Conservation (phyloP, 2,888 invertebrate species). For the Cloeon dipterum region DNA sequence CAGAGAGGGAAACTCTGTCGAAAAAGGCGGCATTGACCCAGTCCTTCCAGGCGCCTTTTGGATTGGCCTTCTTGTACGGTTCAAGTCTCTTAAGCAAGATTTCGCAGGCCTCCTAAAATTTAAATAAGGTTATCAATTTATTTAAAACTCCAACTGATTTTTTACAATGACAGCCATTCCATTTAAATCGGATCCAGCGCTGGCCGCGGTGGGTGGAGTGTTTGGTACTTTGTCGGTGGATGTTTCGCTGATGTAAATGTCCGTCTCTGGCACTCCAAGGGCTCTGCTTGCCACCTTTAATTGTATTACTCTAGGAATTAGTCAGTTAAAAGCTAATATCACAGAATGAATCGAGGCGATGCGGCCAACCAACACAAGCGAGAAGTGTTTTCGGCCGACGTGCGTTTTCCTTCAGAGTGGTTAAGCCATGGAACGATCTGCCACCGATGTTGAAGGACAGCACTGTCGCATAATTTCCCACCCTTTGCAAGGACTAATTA, state of each 20-base stretch:
- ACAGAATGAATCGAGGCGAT: not conserved
- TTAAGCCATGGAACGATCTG: too few species aligned
- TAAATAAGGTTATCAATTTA: not conserved
- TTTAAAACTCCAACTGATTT: not conserved
- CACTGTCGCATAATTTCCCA: too few species aligned
- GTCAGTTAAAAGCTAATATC: too few species aligned
- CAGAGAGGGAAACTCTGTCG: conserved; percentile 52
- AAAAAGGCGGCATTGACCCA: conserved; percentile 60
- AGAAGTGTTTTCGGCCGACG: too few species aligned
- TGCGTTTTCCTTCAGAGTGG: too few species aligned
- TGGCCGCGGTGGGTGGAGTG: conserved; percentile 73
- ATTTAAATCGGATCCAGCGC: conserved; percentile 70
- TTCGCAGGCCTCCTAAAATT: conserved; percentile 46
- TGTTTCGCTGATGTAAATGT: conserved; percentile 63
- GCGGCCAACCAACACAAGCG: too few species aligned
- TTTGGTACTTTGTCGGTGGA: conserved; percentile 82
- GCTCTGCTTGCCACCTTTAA: conserved; percentile 44
- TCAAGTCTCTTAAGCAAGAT: conserved; percentile 45
- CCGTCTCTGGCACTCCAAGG: conserved; percentile 40
- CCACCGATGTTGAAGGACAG: too few species aligned
- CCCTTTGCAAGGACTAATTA: too few species aligned
- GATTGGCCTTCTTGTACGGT: conserved; percentile 49
- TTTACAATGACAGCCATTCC: conserved; percentile 67
- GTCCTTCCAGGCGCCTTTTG: conserved; percentile 59
- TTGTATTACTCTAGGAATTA: too few species aligned